Conservation (phyloP, 2,888 invertebrate species). For the Scaptodrosophila latifasciaeformis region DNA sequence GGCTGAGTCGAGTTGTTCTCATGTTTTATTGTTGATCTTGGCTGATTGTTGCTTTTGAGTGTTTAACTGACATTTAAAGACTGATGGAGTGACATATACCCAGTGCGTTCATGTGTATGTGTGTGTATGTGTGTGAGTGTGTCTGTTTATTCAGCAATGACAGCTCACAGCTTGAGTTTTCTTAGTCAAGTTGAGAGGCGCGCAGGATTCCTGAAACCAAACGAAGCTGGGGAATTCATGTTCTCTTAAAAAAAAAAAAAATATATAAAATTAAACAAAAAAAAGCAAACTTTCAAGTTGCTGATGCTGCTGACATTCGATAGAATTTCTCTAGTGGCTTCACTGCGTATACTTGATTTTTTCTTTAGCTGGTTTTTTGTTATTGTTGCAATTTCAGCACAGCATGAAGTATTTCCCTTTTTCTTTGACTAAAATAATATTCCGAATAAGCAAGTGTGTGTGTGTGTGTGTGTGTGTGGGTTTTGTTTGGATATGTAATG, state of each 20-base stretch:
- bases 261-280: neutral
- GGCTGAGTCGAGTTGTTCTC: slow-evolving; percentile 8
- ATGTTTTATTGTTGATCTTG: slow-evolving; percentile 6
- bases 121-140: neutral
- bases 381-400: neutral
- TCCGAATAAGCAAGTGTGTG: neutral
- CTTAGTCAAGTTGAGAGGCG: too few species aligned
- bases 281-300: neutral
- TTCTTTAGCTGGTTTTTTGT: neutral
- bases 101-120: too few species aligned
- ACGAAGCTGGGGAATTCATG: too few species aligned
- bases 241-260: neutral
- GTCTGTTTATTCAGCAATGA: neutral
- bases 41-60: slow-evolving; percentile 15
- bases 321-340: neutral
- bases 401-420: too few species aligned
- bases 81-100: neutral
- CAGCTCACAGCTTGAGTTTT: neutral
- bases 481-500: slow-evolving; percentile 23
- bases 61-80: slow-evolving; percentile 24
- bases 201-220: too few species aligned
- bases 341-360: neutral
- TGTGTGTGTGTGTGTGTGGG: neutral
- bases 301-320: neutral
- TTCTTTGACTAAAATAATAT: too few species aligned